Conservation (phyloP, 2,888 invertebrate genomes). For the Mantis religiosa region DNA sequence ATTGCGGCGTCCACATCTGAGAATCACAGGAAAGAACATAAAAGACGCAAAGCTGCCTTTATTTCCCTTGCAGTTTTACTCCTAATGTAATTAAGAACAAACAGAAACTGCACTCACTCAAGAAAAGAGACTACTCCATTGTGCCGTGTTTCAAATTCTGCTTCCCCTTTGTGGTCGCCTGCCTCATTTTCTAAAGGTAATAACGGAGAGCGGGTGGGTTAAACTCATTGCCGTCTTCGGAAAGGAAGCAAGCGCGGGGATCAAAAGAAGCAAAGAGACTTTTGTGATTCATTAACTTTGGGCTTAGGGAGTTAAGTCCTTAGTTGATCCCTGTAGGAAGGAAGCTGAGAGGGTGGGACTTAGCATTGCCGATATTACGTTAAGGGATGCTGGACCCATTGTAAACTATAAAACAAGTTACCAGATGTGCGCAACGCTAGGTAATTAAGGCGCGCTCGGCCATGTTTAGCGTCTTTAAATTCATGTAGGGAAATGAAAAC, state of each 20-base stretch:
- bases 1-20: background rate
- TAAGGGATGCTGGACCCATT: background rate
- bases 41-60: background rate
- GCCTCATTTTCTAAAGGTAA: background rate
- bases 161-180: background rate
- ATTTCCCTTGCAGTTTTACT: background rate
- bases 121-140: background rate
- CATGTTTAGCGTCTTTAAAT: background rate
- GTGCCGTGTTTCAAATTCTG: background rate
- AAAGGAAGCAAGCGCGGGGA: slow-evolving; percentile 27
- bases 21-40: background rate
- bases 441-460: background rate
- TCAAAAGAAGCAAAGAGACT: slow-evolving; percentile 23
- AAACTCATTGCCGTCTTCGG: background rate
- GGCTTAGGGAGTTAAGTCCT: slow-evolving; percentile 22
- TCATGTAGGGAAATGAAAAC: too few species aligned
- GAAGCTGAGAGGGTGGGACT: background rate
- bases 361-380: background rate
- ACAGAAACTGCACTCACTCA: background rate
- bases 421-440: background rate
- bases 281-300: slow-evolving; percentile 28
- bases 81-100: background rate
- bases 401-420: background rate
- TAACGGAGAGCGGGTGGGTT: background rate
- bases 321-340: slow-evolving; percentile 14